phyloP scores from a whole-genome alignment of 2,888 invertebrate genomes.

The Pristionchus exspectatus region DNA sequence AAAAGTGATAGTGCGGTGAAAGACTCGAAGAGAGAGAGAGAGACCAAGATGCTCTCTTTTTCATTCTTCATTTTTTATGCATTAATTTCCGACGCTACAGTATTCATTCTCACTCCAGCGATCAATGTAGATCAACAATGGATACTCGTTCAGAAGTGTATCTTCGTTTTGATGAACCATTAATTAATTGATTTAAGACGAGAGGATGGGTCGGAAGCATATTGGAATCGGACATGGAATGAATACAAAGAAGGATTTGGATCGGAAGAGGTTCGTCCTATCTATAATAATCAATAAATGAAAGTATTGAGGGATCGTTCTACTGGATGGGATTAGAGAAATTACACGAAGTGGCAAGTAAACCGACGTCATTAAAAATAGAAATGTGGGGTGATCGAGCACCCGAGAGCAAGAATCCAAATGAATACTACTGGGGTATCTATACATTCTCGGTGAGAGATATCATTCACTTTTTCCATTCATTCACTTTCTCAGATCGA shows the following conservation, averaged over 20 bases:
- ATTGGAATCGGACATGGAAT: slow-evolving; percentile 43
- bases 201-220: slow-evolving; percentile 29
- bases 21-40: neutral
- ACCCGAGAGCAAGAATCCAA: neutral
- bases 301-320: neutral
- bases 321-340: slow-evolving; percentile 47
- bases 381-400: slow-evolving; percentile 46
- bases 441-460: slow-evolving; percentile 34
- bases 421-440: slow-evolving; percentile 30
- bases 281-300: neutral
- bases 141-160: slow-evolving; percentile 32
- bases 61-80: neutral
- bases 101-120: neutral
- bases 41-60: neutral
- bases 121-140: slow-evolving; percentile 21
- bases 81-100: neutral
- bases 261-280: neutral
- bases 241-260: slow-evolving; percentile 42
- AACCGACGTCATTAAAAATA: neutral
- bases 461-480: neutral
- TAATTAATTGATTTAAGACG: slow-evolving; percentile 1
- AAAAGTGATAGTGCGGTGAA: neutral
- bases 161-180: neutral
- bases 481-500: neutral
- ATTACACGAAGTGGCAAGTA: neutral